Conservation (phyloP, 2,797 vertebrate genomes). For the Pachyuromys duprasi region DNA sequence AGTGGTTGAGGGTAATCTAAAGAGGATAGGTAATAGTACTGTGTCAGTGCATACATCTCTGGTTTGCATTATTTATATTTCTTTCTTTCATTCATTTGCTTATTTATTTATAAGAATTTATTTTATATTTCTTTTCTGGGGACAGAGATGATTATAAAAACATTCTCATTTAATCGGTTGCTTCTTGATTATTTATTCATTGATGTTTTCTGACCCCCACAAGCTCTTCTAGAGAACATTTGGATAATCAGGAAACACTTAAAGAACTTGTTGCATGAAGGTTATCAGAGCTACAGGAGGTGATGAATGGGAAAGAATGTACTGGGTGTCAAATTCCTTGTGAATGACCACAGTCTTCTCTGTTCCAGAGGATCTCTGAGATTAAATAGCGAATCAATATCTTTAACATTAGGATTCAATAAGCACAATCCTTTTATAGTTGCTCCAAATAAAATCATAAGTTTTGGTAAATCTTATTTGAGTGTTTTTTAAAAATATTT, state of each 20-base stretch:
- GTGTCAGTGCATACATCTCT: background rate
- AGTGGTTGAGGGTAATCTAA: background rate
- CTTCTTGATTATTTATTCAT: constrained; percentile 6
- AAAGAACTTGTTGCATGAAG: background rate
- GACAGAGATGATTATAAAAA: background rate
- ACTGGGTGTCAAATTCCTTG: background rate
- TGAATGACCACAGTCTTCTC: background rate
- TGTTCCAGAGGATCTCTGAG: background rate
- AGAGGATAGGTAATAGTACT: background rate
- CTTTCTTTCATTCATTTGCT: too few species aligned
- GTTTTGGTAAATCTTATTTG: constrained; percentile 2
- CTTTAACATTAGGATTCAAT: background rate
- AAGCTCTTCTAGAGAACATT: background rate
- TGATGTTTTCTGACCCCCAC: constrained; percentile 2
- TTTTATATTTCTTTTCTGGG: background rate
- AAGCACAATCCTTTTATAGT: background rate
- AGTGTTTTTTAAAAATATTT: constrained; percentile 16
- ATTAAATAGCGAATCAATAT: background rate
- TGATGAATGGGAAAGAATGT: background rate
- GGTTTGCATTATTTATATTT: background rate
- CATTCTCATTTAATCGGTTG: background rate
- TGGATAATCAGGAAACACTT: background rate
- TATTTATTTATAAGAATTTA: too few species aligned
- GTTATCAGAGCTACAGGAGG: background rate
- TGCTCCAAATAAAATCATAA: background rate